These are phyloP conservation scores for Prinia subflava DNA, from an alignment of 2,113 vertebrate genomes.

Conservation along the genomic window DNA sequence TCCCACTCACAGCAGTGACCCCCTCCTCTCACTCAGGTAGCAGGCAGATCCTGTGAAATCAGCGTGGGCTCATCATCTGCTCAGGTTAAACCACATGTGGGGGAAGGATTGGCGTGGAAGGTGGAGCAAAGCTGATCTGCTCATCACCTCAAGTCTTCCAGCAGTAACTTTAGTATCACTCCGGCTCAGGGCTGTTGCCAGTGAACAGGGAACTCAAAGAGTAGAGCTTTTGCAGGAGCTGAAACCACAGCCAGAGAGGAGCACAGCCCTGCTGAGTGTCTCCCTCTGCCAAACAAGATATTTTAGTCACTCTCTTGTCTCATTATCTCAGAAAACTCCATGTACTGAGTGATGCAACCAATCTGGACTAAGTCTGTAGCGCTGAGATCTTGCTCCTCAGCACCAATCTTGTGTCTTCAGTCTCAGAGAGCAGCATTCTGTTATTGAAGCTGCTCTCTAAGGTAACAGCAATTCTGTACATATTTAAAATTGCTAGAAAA, in stretches of 20 bases:
- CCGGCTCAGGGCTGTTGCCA: not conserved
- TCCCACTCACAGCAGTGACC: not conserved
- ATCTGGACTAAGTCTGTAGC: not conserved
- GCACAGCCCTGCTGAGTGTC: not conserved
- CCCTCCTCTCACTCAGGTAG: not conserved
- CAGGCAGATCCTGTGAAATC: not conserved
- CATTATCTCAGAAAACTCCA: not conserved
- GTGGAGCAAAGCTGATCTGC: not conserved
- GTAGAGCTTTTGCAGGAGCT: not conserved
- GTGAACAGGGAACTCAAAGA: not conserved
- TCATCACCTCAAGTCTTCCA: not conserved
- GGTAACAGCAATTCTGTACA: not conserved
- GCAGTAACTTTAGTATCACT: not conserved
- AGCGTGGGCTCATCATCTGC: not conserved
- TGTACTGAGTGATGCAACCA: not conserved
- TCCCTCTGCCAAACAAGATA: not conserved
- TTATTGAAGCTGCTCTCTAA: not conserved
- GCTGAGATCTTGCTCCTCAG: not conserved
- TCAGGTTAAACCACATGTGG: not conserved
- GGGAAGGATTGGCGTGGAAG: not conserved
- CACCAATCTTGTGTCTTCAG: not conserved
- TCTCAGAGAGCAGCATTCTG: not conserved
- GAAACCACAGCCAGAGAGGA: not conserved
- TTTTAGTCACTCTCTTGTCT: not conserved
- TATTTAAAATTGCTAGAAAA: not conserved